Evolutionary conservation across 1,140 invertebrate genomes (phyloP).

Genomic region (Oscheius sp.): DNA sequence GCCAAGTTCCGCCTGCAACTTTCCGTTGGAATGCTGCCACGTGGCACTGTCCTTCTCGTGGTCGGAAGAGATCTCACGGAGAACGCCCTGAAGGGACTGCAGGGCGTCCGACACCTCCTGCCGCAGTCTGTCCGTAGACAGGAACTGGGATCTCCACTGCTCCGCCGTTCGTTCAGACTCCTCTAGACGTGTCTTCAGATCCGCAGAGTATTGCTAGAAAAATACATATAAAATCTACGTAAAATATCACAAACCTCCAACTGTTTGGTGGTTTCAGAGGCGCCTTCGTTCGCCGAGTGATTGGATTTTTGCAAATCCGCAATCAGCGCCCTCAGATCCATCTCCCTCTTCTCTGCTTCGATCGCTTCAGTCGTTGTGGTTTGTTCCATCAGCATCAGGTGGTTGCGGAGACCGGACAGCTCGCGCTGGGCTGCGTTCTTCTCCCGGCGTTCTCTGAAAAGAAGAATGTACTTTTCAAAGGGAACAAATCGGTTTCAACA

Average conservation of each 20-base stretch:
- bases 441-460: slow-evolving; percentile 14
- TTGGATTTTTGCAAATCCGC: neutral
- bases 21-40: slow-evolving; percentile 3
- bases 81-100: slow-evolving; percentile 24
- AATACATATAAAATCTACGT: neutral
- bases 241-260: neutral
- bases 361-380: slow-evolving; percentile 32
- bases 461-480: too few relatives aligned
- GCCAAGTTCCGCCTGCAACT: slow-evolving; percentile 1
- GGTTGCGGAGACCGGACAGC: slow-evolving; percentile 19
- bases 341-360: slow-evolving; percentile 38
- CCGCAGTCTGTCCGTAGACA: neutral
- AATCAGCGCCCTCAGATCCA: slow-evolving; percentile 9
- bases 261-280: neutral
- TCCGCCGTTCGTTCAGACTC: neutral
- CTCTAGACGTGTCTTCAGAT: slow-evolving; percentile 23
- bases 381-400: slow-evolving; percentile 38
- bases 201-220: slow-evolving; percentile 17
- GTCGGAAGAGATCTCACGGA: slow-evolving; percentile 30
- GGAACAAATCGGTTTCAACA: neutral
- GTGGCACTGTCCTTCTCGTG: slow-evolving; percentile 33
- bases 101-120: slow-evolving; percentile 26
- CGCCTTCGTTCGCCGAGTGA: slow-evolving; percentile 1
- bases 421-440: slow-evolving; percentile 22
- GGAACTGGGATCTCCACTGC: slow-evolving; percentile 7